phyloP scores from a whole-genome alignment of 2,888 invertebrate species.

The Limnephilus auricula region DNA sequence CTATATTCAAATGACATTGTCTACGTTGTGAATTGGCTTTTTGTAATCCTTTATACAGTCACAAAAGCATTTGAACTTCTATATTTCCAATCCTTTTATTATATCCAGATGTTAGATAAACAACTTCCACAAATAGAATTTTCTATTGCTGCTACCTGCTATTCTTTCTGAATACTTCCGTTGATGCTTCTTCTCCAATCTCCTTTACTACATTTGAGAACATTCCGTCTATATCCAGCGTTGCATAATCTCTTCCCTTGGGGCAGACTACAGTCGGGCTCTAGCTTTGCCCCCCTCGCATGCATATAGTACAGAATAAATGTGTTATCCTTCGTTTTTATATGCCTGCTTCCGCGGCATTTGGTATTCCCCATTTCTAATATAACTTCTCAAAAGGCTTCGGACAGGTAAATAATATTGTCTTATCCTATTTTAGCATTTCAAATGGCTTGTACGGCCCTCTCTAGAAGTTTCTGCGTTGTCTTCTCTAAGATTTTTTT shows the following conservation, averaged over 20 bases:
- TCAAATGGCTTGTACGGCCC: no score
- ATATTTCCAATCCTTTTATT: background rate
- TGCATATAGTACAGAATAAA: background rate
- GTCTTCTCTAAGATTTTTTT: background rate
- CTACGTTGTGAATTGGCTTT: background rate
- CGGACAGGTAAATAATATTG: background rate
- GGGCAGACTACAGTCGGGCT: background rate
- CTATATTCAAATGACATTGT: background rate
- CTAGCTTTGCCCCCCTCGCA: background rate
- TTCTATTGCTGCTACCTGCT: background rate
- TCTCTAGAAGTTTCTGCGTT: background rate
- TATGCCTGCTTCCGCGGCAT: background rate
- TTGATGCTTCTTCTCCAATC: background rate
- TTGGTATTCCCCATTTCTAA: background rate
- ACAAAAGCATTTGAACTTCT: background rate
- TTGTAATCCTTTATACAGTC: background rate
- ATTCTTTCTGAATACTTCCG: background rate
- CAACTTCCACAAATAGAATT: background rate
- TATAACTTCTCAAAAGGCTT: background rate
- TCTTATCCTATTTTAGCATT: no score
- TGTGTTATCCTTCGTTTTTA: background rate
- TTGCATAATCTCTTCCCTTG: background rate
- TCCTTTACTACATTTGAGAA: background rate
- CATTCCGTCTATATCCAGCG: background rate
- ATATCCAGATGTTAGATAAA: background rate